These are phyloP conservation scores for Telmatherina bonti DNA, from an alignment of 2,797 vertebrate species.

Conservation along the genomic window DNA sequence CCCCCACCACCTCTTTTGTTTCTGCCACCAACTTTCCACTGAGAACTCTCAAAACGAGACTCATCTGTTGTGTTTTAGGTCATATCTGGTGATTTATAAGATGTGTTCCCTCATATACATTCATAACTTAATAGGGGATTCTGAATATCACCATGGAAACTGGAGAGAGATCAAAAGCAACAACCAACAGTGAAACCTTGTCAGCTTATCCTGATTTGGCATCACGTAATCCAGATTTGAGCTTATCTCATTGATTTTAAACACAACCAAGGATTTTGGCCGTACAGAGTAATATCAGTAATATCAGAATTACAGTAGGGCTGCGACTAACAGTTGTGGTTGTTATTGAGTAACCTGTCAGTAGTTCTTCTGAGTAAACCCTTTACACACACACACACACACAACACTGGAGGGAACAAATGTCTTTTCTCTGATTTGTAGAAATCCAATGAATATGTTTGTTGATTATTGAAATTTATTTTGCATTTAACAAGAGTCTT, in stretches of 20 bases:
- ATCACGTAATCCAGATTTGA: conserved; percentile 42
- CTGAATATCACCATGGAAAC: conserved; percentile 37
- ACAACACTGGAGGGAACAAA: no score
- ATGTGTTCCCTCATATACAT: conserved; percentile 21
- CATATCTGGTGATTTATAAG: conserved; percentile 30
- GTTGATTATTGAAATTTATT: no score
- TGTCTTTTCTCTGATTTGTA: no score
- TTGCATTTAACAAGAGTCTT: no score
- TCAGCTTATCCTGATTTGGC: conserved; percentile 22
- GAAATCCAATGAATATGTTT: no score
- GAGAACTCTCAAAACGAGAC: conserved; percentile 29
- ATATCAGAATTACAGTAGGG: conserved; percentile 11
- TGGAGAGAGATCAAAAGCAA: conserved; percentile 17
- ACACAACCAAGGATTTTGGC: conserved; percentile 35
- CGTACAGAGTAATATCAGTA: conserved; percentile 25
- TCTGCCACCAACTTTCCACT: conserved; percentile 38
- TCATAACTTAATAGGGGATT: conserved; percentile 29
- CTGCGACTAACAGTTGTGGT: neutral
- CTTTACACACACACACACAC: no score
- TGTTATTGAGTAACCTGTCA: neutral
- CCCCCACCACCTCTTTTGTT: neutral
- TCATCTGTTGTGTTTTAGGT: conserved; percentile 28
- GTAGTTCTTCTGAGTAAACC: neutral
- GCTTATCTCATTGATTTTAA: conserved; percentile 32
- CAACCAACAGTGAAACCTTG: conserved; percentile 15